A percentile compares a stretch with the other conserved stretches of the same genome.
Evolutionary conservation across 2,113 vertebrate species (phyloP).

Genomic region (Cathartes aura): DNA sequence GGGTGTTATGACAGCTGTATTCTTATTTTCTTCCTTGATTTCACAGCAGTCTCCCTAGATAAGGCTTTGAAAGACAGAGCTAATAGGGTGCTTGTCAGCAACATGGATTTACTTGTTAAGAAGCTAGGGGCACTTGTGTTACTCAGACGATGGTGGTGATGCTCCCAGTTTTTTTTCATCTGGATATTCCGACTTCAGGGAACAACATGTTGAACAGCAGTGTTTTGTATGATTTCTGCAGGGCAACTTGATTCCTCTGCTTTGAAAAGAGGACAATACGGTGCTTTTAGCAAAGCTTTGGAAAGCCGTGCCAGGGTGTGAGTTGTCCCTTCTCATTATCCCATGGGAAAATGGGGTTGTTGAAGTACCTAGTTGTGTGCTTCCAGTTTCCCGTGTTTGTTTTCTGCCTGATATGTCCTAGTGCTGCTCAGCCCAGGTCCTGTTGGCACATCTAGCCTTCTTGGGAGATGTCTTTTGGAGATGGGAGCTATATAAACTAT

Average conservation of each 20-base stretch:
- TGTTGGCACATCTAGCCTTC: not conserved
- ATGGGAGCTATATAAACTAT: not conserved
- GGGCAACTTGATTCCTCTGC: not conserved
- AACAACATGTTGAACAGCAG: not conserved
- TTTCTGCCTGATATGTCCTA: not conserved
- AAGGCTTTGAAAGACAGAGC: constrained; percentile 59
- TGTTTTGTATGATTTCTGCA: not conserved
- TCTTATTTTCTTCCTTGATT: constrained; percentile 44
- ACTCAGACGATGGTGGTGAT: not conserved
- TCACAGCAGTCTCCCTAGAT: constrained; percentile 46
- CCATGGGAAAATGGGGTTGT: not conserved
- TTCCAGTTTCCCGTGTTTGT: not conserved
- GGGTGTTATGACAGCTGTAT: constrained; percentile 51
- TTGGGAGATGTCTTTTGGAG: not conserved
- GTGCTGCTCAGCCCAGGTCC: not conserved
- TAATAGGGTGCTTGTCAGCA: constrained; percentile 44
- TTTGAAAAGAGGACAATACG: not conserved
- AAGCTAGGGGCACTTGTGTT: not conserved
- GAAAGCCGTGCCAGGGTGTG: not conserved
- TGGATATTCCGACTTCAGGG: not conserved
- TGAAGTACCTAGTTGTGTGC: not conserved
- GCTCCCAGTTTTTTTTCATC: not conserved
- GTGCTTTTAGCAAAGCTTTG: not conserved
- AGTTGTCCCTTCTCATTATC: not conserved
- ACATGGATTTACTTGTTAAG: not conserved